These are phyloP conservation scores for Helicolenus hilgendorfi DNA, from an alignment of 2,797 vertebrate species.

Conservation along the genomic window DNA sequence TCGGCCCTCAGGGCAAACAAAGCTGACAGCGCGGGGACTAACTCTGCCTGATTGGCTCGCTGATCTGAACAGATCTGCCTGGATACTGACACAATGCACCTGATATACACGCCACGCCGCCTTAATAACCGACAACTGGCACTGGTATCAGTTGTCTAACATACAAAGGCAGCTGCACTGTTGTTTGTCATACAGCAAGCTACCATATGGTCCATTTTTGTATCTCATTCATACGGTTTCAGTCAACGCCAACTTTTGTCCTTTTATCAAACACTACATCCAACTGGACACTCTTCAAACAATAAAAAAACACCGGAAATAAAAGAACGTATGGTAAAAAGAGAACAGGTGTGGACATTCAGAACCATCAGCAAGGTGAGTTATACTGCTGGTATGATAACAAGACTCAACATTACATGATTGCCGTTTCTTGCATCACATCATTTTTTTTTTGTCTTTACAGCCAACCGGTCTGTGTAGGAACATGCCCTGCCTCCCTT, in stretches of 20 bases:
- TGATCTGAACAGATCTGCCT: slow-evolving; percentile 72
- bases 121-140: slow-evolving; percentile 59
- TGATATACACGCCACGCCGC: slow-evolving; percentile 53
- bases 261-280: slow-evolving; percentile 17
- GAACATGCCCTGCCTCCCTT: slow-evolving; percentile 61
- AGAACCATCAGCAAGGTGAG: slow-evolving; percentile 16
- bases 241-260: slow-evolving; percentile 28
- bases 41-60: slow-evolving; percentile 46
- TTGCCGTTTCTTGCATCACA: slow-evolving; percentile 52
- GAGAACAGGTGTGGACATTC: not conserved
- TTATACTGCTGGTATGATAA: slow-evolving; percentile 34
- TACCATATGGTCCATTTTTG: slow-evolving; percentile 57
- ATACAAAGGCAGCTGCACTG: slow-evolving; percentile 55
- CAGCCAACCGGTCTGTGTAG: slow-evolving; percentile 45
- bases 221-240: slow-evolving; percentile 32
- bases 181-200: slow-evolving; percentile 39
- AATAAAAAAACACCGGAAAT: not conserved
- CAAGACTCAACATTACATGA: slow-evolving; percentile 71
- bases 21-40: slow-evolving; percentile 19
- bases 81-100: slow-evolving; percentile 74
- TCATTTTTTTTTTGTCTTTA: not conserved
- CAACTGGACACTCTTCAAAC: not conserved
- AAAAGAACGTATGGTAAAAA: not conserved
- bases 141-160: slow-evolving; percentile 5
- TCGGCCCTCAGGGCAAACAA: slow-evolving; percentile 60